phyloP scores from a whole-genome alignment of 2,797 vertebrate genomes.

The Argentina silus region DNA sequence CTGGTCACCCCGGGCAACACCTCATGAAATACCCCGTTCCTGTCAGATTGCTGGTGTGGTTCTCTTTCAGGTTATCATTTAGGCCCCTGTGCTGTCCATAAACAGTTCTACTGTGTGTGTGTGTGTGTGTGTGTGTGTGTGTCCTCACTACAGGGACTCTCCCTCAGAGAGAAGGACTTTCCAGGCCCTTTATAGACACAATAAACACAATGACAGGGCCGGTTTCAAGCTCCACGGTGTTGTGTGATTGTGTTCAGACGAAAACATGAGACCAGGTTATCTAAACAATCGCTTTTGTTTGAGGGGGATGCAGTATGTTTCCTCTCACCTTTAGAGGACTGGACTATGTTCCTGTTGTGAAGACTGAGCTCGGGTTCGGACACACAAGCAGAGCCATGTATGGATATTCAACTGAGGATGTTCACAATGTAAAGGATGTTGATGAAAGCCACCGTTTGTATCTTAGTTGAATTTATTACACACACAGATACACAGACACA shows the following conservation, averaged over 20 bases:
- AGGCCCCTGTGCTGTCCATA: background rate
- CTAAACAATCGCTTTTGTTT: conserved; percentile 70
- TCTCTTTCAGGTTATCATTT: conserved; percentile 12
- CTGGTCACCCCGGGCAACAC: conserved; percentile 52
- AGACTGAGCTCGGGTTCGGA: conserved; percentile 40
- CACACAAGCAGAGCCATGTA: conserved; percentile 59
- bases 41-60: conserved; percentile 39
- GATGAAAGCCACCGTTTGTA: background rate
- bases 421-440: background rate
- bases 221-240: background rate
- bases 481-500: background rate
- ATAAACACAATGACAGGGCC: background rate
- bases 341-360: conserved; percentile 70
- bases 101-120: background rate
- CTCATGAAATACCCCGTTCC: conserved; percentile 67
- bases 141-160: background rate
- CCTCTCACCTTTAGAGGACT: conserved; percentile 63
- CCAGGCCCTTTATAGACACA: background rate
- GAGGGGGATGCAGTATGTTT: conserved; percentile 69
- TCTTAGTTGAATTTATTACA: background rate
- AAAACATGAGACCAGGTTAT: conserved; percentile 56
- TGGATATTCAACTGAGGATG: background rate
- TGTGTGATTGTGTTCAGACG: conserved; percentile 28
- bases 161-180: background rate
- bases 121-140: background rate